Conservation (phyloP, 2,797 vertebrate species). For the Parauchenoglanis ngamensis region DNA sequence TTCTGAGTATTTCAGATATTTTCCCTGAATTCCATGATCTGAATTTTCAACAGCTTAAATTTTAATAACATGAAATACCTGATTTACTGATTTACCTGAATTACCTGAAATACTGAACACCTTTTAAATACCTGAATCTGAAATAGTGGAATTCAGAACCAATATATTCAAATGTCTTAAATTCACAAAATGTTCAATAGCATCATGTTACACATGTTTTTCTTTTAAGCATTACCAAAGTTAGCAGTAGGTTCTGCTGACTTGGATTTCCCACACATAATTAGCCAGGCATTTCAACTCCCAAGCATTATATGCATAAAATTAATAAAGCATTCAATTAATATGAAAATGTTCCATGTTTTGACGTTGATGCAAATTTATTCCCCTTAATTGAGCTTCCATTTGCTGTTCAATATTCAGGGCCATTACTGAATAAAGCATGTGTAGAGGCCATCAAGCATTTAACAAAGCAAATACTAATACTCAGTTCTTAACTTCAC, state of each 20-base stretch:
- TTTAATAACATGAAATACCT: not conserved
- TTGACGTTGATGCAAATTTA: slow-evolving; percentile 77
- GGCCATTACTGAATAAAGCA: not conserved
- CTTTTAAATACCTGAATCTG: not conserved
- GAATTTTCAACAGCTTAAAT: not conserved
- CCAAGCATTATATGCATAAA: slow-evolving; percentile 58
- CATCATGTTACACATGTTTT: not conserved
- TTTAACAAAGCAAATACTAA: not conserved
- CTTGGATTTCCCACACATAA: not conserved
- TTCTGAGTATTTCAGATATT: not conserved
- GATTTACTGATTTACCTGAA: too few relatives aligned
- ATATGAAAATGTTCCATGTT: slow-evolving; percentile 72
- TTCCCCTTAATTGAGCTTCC: slow-evolving; percentile 74
- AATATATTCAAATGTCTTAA: not conserved
- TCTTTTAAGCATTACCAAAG: not conserved
- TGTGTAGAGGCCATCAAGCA: slow-evolving; percentile 58
- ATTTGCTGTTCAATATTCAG: slow-evolving; percentile 60
- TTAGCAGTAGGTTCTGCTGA: not conserved
- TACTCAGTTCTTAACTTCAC: not conserved
- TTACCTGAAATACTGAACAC: too few relatives aligned
- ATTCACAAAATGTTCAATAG: not conserved
- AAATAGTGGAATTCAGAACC: not conserved
- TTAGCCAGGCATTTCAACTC: slow-evolving; percentile 49
- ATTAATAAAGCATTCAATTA: slow-evolving; percentile 80
- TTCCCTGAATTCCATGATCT: not conserved